Percentiles rank a stretch among this genome's conserved stretches.
phyloP scores from a whole-genome alignment of 2,113 vertebrate genomes.

The Lophius piscatorius region DNA sequence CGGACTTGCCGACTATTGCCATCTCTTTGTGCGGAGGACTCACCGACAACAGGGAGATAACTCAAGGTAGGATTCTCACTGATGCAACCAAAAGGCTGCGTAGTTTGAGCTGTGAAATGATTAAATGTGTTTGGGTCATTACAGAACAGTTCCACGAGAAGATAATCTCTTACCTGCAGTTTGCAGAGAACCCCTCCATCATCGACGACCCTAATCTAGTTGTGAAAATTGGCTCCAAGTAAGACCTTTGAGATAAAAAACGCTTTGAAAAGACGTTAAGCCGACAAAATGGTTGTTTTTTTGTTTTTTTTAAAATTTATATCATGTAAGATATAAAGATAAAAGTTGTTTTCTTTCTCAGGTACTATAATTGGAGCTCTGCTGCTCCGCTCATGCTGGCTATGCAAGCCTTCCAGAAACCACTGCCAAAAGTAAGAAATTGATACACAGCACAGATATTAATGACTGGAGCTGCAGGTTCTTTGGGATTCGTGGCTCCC shows the following conservation, averaged over 20 bases:
- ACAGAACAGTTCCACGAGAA: slow-evolving; percentile 91
- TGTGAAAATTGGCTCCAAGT: slow-evolving; percentile 95
- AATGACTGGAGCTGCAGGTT: background rate
- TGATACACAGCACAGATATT: slow-evolving; percentile 16
- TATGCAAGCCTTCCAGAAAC: slow-evolving; percentile 97
- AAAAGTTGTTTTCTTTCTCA: slow-evolving; percentile 55
- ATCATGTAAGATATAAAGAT: slow-evolving; percentile 23
- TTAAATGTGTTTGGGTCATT: background rate
- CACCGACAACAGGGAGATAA: slow-evolving; percentile 90
- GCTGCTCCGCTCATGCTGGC: slow-evolving; percentile 93
- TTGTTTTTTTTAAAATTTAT: too few species aligned
- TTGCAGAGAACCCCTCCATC: slow-evolving; percentile 90
- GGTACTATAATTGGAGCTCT: slow-evolving; percentile 95
- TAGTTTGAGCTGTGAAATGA: background rate
- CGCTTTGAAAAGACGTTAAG: background rate
- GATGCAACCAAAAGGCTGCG: background rate
- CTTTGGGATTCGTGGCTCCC: slow-evolving; percentile 6
- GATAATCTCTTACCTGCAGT: slow-evolving; percentile 90
- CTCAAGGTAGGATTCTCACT: slow-evolving; percentile 80
- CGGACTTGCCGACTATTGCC: slow-evolving; percentile 89
- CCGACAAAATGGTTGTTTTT: too few species aligned
- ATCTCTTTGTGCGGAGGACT: slow-evolving; percentile 97
- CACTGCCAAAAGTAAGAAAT: slow-evolving; percentile 91
- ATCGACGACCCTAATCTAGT: slow-evolving; percentile 97
- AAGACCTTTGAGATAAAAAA: slow-evolving; percentile 53